phyloP scores from a whole-genome alignment of 1,140 invertebrate genomes.

The Ceratosolen solmsi region DNA sequence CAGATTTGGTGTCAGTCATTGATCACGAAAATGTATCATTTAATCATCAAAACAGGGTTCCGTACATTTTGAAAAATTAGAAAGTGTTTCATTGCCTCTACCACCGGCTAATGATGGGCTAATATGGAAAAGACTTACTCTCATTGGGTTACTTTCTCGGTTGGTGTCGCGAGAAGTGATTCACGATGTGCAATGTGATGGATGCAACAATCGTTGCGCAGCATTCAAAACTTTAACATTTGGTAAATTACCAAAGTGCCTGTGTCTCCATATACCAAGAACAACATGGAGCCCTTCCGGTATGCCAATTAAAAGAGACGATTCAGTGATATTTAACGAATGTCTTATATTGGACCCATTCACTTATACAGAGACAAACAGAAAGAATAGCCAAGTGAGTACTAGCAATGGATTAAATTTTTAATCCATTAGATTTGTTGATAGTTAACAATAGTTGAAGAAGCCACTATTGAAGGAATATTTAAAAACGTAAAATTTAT shows the following conservation, averaged over 20 bases:
- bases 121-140: slow-evolving; percentile 74
- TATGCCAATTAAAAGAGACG: slow-evolving; percentile 84
- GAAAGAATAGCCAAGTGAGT: slow-evolving; percentile 54
- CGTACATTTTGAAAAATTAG: slow-evolving; percentile 91
- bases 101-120: slow-evolving; percentile 75
- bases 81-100: slow-evolving; percentile 86
- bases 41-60: slow-evolving; percentile 77
- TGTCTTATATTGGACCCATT: slow-evolving; percentile 86
- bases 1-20: slow-evolving; percentile 7
- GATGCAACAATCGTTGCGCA: slow-evolving; percentile 77
- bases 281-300: slow-evolving; percentile 87
- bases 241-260: slow-evolving; percentile 87
- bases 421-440: too few species aligned
- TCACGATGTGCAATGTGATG: slow-evolving; percentile 86
- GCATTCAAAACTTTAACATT: slow-evolving; percentile 86
- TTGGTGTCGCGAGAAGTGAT: slow-evolving; percentile 90
- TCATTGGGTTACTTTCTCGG: slow-evolving; percentile 83
- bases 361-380: slow-evolving; percentile 77
- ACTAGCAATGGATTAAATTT: too few species aligned
- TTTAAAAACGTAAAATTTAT: too few species aligned
- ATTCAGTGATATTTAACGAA: slow-evolving; percentile 90
- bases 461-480: too few species aligned
- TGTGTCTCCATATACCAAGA: slow-evolving; percentile 91
- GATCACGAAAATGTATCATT: slow-evolving; percentile 49
- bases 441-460: too few species aligned